A percentile compares a stretch with the other conserved stretches of the same genome.
Evolutionary conservation across 2,888 invertebrate species (phyloP).

Genomic region (Scaptomyza caliginosa): DNA sequence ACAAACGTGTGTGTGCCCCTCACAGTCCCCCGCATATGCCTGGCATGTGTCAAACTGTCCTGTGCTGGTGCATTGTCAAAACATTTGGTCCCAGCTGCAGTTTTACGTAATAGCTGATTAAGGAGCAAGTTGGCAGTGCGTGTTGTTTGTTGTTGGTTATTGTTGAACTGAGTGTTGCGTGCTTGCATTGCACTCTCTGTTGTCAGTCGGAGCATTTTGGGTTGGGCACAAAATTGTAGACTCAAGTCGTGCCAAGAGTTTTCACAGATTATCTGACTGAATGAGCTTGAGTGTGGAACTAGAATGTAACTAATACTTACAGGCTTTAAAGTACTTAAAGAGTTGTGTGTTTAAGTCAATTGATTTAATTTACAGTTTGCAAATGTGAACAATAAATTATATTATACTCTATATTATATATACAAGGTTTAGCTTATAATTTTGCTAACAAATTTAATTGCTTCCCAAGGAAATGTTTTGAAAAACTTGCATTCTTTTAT

Average conservation of each 20-base stretch:
- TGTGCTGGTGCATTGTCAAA: constrained; percentile 43
- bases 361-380: not conserved
- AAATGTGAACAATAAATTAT: too few relatives aligned
- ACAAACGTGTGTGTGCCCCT: constrained; percentile 38
- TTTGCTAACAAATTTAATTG: too few relatives aligned
- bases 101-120: constrained; percentile 58
- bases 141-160: constrained; percentile 6
- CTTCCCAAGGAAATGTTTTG: not conserved
- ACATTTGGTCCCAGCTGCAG: constrained; percentile 52
- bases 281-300: not conserved
- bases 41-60: constrained; percentile 2
- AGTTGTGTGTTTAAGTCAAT: not conserved
- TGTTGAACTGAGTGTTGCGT: constrained; percentile 7
- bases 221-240: not conserved
- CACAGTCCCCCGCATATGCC: not conserved
- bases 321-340: not conserved
- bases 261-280: constrained; percentile 7
- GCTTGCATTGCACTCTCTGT: constrained; percentile 16
- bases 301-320: not conserved
- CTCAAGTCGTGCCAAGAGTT: constrained; percentile 21
- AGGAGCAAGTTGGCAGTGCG: constrained; percentile 46
- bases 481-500: not conserved
- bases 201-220: constrained; percentile 13
- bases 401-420: too few relatives aligned
- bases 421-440: too few relatives aligned